These are phyloP conservation scores for Callipepla californica DNA, from an alignment of 2,113 vertebrate species.

Conservation along the genomic window DNA sequence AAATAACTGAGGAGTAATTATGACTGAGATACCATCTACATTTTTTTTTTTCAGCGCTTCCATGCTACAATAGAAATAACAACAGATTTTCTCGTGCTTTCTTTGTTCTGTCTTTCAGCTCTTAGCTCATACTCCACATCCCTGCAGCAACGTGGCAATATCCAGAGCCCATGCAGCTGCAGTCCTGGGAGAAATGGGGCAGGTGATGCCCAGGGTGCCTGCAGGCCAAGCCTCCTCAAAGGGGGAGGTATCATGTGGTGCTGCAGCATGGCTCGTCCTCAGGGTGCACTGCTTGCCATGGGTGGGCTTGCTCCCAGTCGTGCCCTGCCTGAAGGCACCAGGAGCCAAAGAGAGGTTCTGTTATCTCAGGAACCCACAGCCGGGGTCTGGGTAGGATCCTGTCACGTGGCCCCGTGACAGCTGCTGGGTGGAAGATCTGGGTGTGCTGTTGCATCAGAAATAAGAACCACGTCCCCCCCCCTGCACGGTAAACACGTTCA, in stretches of 20 bases:
- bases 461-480: neutral
- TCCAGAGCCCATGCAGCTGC: neutral
- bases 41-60: neutral
- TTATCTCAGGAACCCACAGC: neutral
- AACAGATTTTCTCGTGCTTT: slow-evolving; percentile 5
- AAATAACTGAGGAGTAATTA: neutral
- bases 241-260: neutral
- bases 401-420: slow-evolving; percentile 13
- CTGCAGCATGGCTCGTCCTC: neutral
- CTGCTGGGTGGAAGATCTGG: neutral
- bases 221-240: neutral
- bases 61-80: neutral
- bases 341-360: slow-evolving; percentile 22
- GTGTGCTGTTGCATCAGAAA: neutral
- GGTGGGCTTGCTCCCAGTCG: slow-evolving; percentile 39
- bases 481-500: neutral
- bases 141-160: neutral
- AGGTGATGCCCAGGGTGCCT: neutral
- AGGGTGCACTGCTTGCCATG: neutral
- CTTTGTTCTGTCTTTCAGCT: neutral
- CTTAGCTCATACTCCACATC: neutral
- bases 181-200: neutral
- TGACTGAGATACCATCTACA: neutral
- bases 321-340: slow-evolving; percentile 28
- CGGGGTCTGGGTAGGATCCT: slow-evolving; percentile 42